phyloP scores from a whole-genome alignment of 2,888 invertebrate species.

The Priapulus caudatus region DNA sequence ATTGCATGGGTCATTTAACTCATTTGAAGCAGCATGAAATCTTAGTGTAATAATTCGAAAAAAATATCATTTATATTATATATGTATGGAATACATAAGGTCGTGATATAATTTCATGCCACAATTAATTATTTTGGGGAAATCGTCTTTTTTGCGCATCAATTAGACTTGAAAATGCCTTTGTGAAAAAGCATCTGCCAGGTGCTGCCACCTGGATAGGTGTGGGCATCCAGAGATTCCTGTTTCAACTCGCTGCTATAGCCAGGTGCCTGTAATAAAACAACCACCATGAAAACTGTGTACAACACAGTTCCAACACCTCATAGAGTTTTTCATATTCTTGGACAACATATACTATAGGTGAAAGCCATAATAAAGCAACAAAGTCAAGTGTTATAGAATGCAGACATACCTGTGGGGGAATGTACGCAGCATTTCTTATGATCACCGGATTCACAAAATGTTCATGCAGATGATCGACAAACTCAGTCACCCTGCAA shows the following conservation, averaged over 20 bases:
- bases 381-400: conserved; percentile 8
- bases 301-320: conserved; percentile 1
- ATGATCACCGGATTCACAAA: conserved; percentile 61
- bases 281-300: conserved; percentile 7
- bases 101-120: no score
- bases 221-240: conserved; percentile 53
- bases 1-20: no score
- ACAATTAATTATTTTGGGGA: no score
- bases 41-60: no score
- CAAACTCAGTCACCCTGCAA: conserved; percentile 62
- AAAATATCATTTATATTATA: no score
- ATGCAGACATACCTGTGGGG: conserved; percentile 51
- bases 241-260: conserved; percentile 68
- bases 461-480: conserved; percentile 80
- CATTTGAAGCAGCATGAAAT: no score
- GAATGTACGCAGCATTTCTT: conserved; percentile 54
- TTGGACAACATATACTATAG: background rate
- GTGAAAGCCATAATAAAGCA: conserved; percentile 7
- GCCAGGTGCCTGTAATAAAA: conserved; percentile 51
- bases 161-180: conserved; percentile 22
- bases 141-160: no score
- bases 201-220: conserved; percentile 62
- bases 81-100: no score
- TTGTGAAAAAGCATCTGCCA: conserved; percentile 49
- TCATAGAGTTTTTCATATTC: background rate